Percentiles rank a stretch among this genome's conserved stretches.
These are phyloP conservation scores for Gastrophysa polygoni DNA, from an alignment of 2,888 invertebrate genomes.

Conservation along the genomic window DNA sequence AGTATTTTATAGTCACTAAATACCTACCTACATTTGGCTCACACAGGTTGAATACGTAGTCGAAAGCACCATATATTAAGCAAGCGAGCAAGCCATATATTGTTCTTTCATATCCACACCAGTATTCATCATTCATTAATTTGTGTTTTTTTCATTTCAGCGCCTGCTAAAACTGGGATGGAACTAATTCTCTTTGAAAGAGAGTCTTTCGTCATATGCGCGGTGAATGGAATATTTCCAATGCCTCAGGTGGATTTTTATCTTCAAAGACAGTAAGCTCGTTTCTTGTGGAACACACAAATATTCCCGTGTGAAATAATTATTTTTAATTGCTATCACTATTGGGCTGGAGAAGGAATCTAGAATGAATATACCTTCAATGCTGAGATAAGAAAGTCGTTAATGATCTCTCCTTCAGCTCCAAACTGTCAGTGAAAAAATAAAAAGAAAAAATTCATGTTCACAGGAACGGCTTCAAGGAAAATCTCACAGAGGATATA, in stretches of 20 bases:
- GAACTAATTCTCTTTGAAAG: constrained; percentile 43
- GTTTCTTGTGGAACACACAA: constrained; percentile 27
- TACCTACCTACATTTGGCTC: no score
- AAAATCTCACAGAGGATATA: constrained; percentile 37
- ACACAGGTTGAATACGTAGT: no score
- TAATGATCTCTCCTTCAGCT: no score
- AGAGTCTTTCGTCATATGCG: constrained; percentile 63
- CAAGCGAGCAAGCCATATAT: not conserved
- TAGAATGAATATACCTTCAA: not conserved
- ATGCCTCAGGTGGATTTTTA: constrained; percentile 59
- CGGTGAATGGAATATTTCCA: constrained; percentile 64
- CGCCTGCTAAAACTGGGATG: constrained; percentile 44
- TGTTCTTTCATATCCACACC: not conserved
- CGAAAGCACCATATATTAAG: no score
- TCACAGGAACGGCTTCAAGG: constrained; percentile 46
- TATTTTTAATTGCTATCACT: constrained; percentile 3
- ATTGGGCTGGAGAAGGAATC: not conserved
- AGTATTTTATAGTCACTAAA: no score
- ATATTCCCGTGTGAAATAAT: not conserved
- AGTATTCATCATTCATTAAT: not conserved
- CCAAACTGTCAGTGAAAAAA: no score
- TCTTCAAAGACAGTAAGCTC: constrained; percentile 49
- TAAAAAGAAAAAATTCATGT: no score
- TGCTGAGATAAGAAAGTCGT: no score
- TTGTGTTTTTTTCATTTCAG: constrained; percentile 40